Evolutionary conservation across 2,888 invertebrate genomes (phyloP), one percentile per base, ranked within the genome.

Genomic region (Luffia ferchaultella): DNA sequence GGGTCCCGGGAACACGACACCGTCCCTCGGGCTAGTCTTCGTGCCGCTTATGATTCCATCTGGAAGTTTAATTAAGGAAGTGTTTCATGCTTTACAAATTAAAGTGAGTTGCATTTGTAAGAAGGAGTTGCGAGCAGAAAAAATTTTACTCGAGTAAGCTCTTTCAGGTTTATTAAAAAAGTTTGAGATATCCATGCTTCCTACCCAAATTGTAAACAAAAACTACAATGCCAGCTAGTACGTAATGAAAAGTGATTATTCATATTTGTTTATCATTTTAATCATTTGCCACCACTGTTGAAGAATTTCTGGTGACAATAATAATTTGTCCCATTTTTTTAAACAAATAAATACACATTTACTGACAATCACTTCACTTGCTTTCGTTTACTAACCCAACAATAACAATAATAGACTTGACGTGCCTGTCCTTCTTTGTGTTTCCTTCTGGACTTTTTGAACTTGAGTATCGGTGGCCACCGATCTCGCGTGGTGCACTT

Each of bases 1-100:
- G 7, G 49, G 46, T 15, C 52, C 52, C 1, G 52, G 52, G 48
- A 52, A 52, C 17, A 43, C 42, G 1, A 52, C 42, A 19, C 20
- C 45, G 16, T 52, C 52, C 16, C 5, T 12, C 30, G 12, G 12
- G 5, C 5, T 30, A 30, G 5, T 30, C 12, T 30, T 30, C 30
- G 12, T 12, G 3, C 12, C 30, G 30, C 30, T 30, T 7, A 30
- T 19, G 40, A n/a, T 1, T 12, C 41, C 40, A 20, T 20, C 16
- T 19, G 47, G 16, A 20, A 42, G 12, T 16, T 18, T 7, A 17
- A 46, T 46, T 18, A 15, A 16, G 16, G 41, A 20, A 46, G 18
- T 15, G 46, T 42, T 18, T 45, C n/a, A 45, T 45, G 18, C 44
- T 30, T 44, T 44, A 44, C 45, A 40, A 15, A 40, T 40, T 40